Percentiles rank a stretch among this genome's conserved stretches.
phyloP scores from a whole-genome alignment of 2,888 invertebrate species.

The Eupithecia dodoneata region DNA sequence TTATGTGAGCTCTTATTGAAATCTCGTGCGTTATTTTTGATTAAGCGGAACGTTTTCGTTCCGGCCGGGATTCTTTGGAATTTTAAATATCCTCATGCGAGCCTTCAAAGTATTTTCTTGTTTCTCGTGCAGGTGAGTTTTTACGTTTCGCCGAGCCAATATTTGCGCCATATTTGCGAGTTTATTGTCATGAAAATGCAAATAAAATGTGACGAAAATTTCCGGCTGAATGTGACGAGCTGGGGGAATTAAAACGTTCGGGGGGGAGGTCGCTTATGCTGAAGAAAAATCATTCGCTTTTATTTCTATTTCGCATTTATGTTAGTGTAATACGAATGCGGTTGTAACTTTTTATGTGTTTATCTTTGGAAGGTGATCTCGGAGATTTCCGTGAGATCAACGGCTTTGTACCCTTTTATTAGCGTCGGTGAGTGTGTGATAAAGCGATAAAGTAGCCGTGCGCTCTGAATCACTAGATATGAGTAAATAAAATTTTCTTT shows the following conservation, averaged over 20 bases:
- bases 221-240: slow-evolving; percentile 41
- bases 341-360: slow-evolving; percentile 36
- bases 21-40: slow-evolving; percentile 75
- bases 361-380: slow-evolving; percentile 33
- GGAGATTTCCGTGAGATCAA: slow-evolving; percentile 29
- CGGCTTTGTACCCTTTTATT: slow-evolving; percentile 30
- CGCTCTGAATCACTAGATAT: slow-evolving; percentile 18
- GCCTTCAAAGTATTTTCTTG: slow-evolving; percentile 50
- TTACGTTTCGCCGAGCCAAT: slow-evolving; percentile 37
- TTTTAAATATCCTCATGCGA: slow-evolving; percentile 63
- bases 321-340: slow-evolving; percentile 31
- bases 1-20: slow-evolving; percentile 76
- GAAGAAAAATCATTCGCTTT: slow-evolving; percentile 41
- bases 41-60: slow-evolving; percentile 59
- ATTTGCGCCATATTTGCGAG: slow-evolving; percentile 45
- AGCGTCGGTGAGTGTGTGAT: slow-evolving; percentile 24
- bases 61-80: slow-evolving; percentile 48
- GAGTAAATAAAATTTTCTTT: slow-evolving; percentile 13
- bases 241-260: slow-evolving; percentile 42
- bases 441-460: slow-evolving; percentile 22
- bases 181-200: slow-evolving; percentile 46
- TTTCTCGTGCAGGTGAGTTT: slow-evolving; percentile 47
- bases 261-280: slow-evolving; percentile 42
- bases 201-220: slow-evolving; percentile 46
- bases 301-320: slow-evolving; percentile 38